Evolutionary conservation across 2,888 invertebrate species (phyloP).

Genomic region (Acanthosoma haemorrhoidale): DNA sequence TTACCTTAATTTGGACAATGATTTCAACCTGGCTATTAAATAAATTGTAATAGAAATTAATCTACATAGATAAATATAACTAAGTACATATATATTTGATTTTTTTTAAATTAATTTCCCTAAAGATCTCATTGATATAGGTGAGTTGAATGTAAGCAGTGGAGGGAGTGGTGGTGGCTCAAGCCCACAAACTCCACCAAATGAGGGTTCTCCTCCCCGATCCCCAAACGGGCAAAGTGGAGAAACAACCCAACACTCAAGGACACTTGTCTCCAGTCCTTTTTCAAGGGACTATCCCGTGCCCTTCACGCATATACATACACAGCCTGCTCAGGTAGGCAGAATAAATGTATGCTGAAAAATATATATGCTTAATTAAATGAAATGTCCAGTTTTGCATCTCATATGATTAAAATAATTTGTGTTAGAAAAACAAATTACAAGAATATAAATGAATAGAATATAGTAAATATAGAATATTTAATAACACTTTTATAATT

Average conservation of each 20-base stretch:
- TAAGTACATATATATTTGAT: too few relatives aligned
- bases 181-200: conserved; percentile 56
- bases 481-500: too few relatives aligned
- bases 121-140: conserved; percentile 30
- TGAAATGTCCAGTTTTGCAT: background rate
- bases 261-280: conserved; percentile 45
- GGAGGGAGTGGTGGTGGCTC: conserved; percentile 45
- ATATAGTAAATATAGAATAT: background rate
- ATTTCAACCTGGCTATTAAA: too few relatives aligned
- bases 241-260: conserved; percentile 37
- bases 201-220: conserved; percentile 40
- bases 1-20: too few relatives aligned
- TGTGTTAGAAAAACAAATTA: background rate
- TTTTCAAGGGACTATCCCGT: conserved; percentile 69
- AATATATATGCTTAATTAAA: conserved; percentile 6
- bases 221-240: conserved; percentile 36
- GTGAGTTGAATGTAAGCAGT: conserved; percentile 37
- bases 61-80: too few relatives aligned
- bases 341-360: conserved; percentile 27
- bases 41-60: too few relatives aligned
- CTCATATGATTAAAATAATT: background rate
- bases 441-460: background rate
- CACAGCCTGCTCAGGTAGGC: conserved; percentile 74
- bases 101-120: conserved; percentile 14
- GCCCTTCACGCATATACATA: conserved; percentile 89